phyloP scores from a whole-genome alignment of 92 coral and sea anemone genomes.

The Heliopora coerulea region DNA sequence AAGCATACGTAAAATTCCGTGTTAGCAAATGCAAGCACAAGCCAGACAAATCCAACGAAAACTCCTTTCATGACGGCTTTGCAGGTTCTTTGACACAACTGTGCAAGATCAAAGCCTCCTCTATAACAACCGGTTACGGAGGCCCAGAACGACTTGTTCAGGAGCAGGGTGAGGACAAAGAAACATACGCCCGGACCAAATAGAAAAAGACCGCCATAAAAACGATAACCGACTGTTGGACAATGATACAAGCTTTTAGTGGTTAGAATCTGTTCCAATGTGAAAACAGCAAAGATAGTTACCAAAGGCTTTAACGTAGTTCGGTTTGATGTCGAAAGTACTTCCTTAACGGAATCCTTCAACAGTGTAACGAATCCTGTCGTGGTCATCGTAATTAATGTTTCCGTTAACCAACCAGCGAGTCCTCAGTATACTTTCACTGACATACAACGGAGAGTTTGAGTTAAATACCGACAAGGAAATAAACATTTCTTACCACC shows the following conservation, averaged over 20 bases:
- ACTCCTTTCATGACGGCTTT: neutral
- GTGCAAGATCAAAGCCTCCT: neutral
- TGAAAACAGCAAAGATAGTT: neutral
- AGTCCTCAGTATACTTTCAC: too few species aligned
- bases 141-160: slow-evolving; percentile 49
- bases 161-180: slow-evolving; percentile 33
- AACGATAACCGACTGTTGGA: slow-evolving; percentile 21
- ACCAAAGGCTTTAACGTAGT: neutral
- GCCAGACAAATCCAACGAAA: slow-evolving; percentile 36
- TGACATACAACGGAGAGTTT: too few species aligned
- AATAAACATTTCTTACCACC: too few species aligned
- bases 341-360: too few species aligned
- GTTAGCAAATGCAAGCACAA: slow-evolving; percentile 45
- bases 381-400: too few species aligned
- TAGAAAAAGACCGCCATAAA: slow-evolving; percentile 46
- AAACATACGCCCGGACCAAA: slow-evolving; percentile 35
- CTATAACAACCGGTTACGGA: slow-evolving; percentile 35
- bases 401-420: too few species aligned
- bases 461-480: too few species aligned
- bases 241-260: slow-evolving; percentile 21
- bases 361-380: too few species aligned
- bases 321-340: too few species aligned
- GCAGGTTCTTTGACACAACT: slow-evolving; percentile 32
- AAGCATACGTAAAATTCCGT: slow-evolving; percentile 48
- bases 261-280: neutral